Evolutionary conservation across 2,888 invertebrate genomes (phyloP).

Genomic region (Lasius fuliginosus): DNA sequence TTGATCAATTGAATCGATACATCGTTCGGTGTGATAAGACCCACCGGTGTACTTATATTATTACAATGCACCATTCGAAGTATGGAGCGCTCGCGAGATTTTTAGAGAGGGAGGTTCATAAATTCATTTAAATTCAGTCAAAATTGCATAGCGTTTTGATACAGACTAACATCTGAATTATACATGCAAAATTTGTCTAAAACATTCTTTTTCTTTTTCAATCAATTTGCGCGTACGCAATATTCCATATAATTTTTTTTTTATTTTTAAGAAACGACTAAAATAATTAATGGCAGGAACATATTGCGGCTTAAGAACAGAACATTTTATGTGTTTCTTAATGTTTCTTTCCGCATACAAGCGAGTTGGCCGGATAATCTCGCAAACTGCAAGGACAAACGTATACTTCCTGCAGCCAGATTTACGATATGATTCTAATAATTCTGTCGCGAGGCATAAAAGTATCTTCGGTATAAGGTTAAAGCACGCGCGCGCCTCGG

Average conservation of each 20-base stretch:
- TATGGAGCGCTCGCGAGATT: not conserved
- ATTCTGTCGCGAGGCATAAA: conserved; percentile 69
- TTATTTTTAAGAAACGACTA: not conserved
- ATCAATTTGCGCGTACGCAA: not conserved
- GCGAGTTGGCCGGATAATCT: conserved; percentile 59
- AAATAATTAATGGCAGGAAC: not conserved
- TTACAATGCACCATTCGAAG: conserved; percentile 14
- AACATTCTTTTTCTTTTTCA: not conserved
- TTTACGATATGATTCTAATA: conserved; percentile 76
- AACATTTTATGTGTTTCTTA: conserved; percentile 61
- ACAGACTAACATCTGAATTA: not conserved
- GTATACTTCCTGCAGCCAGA: conserved; percentile 62
- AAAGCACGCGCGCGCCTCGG: conserved; percentile 44
- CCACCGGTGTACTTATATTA: not conserved
- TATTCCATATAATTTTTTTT: not conserved
- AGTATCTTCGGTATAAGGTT: conserved; percentile 57
- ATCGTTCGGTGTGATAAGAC: conserved; percentile 29
- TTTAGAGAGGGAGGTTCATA: conserved; percentile 2
- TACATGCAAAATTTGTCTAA: not conserved
- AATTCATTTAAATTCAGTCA: conserved; percentile 23
- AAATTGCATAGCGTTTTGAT: not conserved
- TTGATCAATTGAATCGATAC: conserved; percentile 44
- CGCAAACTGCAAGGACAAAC: conserved; percentile 65
- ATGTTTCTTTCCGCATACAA: conserved; percentile 54
- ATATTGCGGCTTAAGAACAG: not conserved